Conservation (phyloP, 2,113 vertebrate species). For the Gambusia holbrooki region DNA sequence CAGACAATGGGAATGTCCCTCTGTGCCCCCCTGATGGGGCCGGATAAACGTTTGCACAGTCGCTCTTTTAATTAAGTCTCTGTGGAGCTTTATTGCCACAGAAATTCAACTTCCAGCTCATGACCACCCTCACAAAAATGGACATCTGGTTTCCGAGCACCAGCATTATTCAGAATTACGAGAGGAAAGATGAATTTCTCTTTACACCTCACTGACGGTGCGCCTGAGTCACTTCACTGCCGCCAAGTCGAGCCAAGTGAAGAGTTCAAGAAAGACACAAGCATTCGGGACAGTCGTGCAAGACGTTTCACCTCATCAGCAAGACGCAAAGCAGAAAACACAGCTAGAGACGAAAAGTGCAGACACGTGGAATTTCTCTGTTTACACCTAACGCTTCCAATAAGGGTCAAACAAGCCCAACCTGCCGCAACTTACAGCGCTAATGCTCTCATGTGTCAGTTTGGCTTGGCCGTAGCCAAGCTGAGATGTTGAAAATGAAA, state of each 20-base stretch:
- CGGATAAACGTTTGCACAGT: slow-evolving; percentile 76
- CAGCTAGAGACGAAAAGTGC: slow-evolving; percentile 66
- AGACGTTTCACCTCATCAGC: slow-evolving; percentile 64
- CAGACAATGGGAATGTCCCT: slow-evolving; percentile 70
- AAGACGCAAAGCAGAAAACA: slow-evolving; percentile 44
- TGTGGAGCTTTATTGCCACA: slow-evolving; percentile 70
- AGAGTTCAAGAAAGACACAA: slow-evolving; percentile 25
- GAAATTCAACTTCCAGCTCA: slow-evolving; percentile 65
- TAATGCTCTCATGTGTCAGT: slow-evolving; percentile 2
- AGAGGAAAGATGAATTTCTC: slow-evolving; percentile 16
- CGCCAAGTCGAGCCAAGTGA: slow-evolving; percentile 32
- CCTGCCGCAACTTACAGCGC: slow-evolving; percentile 49
- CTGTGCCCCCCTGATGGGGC: slow-evolving; percentile 61
- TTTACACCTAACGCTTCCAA: slow-evolving; percentile 66
- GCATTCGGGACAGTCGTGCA: slow-evolving; percentile 22
- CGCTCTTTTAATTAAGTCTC: slow-evolving; percentile 72
- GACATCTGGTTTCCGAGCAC: slow-evolving; percentile 65
- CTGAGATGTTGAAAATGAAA: slow-evolving; percentile 58
- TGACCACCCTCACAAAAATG: slow-evolving; percentile 49
- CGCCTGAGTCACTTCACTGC: slow-evolving; percentile 57
- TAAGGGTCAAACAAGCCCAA: slow-evolving; percentile 71
- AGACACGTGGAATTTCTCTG: slow-evolving; percentile 64
- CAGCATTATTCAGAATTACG: slow-evolving; percentile 28
- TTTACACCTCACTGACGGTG: slow-evolving; percentile 19
- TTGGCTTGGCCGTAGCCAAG: slow-evolving; percentile 42